Percentiles rank a stretch among this genome's conserved stretches.
Evolutionary conservation across 2,113 vertebrate genomes (phyloP).

Genomic region (Lates calcarifer): DNA sequence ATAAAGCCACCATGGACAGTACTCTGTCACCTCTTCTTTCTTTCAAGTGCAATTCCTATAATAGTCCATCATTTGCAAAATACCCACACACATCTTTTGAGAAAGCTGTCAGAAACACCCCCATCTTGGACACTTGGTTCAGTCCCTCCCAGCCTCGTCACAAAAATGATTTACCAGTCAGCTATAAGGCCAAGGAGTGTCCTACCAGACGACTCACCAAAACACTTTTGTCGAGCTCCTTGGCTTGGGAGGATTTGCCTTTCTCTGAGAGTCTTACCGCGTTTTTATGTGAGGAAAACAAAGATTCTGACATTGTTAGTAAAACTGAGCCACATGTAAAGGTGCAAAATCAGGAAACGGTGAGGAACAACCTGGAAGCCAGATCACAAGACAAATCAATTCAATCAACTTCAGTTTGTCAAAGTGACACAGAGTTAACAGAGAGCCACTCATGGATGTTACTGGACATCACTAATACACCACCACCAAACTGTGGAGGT

Average conservation of each 20-base stretch:
- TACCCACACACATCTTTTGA: neutral
- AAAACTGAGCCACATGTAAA: constrained; percentile 2
- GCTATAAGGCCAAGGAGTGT: neutral
- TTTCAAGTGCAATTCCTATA: constrained; percentile 1
- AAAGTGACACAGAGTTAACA: neutral
- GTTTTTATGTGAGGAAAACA: constrained; percentile 61
- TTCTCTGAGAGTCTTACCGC: constrained; percentile 77
- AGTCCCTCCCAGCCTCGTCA: neutral
- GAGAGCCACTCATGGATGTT: neutral
- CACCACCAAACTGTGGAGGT: neutral
- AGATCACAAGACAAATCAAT: neutral
- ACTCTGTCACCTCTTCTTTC: neutral
- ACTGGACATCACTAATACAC: constrained; percentile 33
- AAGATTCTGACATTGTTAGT: constrained; percentile 11
- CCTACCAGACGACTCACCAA: constrained; percentile 1
- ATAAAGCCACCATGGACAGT: neutral
- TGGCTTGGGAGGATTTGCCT: constrained; percentile 70
- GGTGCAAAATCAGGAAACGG: neutral
- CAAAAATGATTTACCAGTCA: neutral
- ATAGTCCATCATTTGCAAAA: constrained; percentile 13
- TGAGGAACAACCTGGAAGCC: constrained; percentile 2
- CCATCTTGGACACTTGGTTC: constrained; percentile 1
- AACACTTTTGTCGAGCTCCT: constrained; percentile 8
- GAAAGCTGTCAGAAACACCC: constrained; percentile 13
- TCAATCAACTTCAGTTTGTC: constrained; percentile 22